A percentile compares a stretch with the other conserved stretches of the same genome.
Evolutionary conservation across 2,888 invertebrate species (phyloP).

Genomic region (Diaphora mendica): DNA sequence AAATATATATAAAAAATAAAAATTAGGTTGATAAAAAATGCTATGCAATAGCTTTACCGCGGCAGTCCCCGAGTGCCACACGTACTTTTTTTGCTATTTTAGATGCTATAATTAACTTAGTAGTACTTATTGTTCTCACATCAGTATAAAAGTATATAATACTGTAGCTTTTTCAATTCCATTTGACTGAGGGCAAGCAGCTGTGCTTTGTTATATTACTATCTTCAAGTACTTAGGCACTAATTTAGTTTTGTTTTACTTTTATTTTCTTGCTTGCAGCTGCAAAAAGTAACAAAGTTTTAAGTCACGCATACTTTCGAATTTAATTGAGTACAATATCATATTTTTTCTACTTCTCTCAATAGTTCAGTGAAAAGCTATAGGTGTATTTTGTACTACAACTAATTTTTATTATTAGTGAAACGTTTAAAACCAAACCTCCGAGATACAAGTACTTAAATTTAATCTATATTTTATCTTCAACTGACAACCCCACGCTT

Average conservation of each 20-base stretch:
- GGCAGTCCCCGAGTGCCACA: no score
- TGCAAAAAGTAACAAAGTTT: background rate
- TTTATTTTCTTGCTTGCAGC: background rate
- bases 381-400: background rate
- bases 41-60: no score
- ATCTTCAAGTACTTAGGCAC: background rate
- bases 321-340: background rate
- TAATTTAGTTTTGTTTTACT: background rate
- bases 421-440: background rate
- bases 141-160: no score
- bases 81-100: no score
- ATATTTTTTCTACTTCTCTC: background rate
- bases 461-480: background rate
- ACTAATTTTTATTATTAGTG: background rate
- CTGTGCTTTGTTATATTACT: background rate
- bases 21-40: no score
- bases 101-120: no score
- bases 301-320: background rate
- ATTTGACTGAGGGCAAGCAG: no score
- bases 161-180: no score
- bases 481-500: background rate
- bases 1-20: no score
- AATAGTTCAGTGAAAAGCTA: no score
- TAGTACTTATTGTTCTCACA: no score
- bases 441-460: background rate